These are phyloP conservation scores for Ctenicera cuprea DNA, from an alignment of 2,888 invertebrate genomes.

Conservation along the genomic window DNA sequence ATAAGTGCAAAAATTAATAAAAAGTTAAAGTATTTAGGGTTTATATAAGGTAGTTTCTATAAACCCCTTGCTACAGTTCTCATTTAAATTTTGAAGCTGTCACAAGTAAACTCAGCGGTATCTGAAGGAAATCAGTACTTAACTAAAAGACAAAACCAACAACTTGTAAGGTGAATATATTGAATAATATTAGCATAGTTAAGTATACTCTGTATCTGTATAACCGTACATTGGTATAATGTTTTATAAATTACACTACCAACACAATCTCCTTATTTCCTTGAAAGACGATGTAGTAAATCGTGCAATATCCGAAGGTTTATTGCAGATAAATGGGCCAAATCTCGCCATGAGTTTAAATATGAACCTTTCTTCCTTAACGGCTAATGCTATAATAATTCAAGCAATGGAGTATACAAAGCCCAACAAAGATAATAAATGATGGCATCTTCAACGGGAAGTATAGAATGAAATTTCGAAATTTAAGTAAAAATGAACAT, in stretches of 20 bases:
- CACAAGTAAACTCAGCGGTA: too few species aligned
- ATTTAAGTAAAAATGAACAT: not conserved
- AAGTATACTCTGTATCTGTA: not conserved
- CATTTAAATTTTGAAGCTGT: too few species aligned
- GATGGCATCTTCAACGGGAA: not conserved
- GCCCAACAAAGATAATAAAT: constrained; percentile 3
- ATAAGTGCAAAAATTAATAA: too few species aligned
- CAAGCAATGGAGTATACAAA: constrained; percentile 10
- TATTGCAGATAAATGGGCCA: constrained; percentile 38
- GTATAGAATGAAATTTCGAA: not conserved
- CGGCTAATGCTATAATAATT: constrained; percentile 31
- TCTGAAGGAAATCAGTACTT: too few species aligned
- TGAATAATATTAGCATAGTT: constrained; percentile 28
- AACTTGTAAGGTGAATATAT: not conserved
- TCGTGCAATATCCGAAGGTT: constrained; percentile 42
- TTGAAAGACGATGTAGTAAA: constrained; percentile 34
- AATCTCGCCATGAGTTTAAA: constrained; percentile 36
- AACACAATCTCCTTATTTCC: constrained; percentile 34
- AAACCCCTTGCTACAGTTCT: too few species aligned
- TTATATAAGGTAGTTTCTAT: too few species aligned
- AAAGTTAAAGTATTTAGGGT: too few species aligned
- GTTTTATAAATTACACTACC: constrained; percentile 35
- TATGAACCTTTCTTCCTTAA: constrained; percentile 40
- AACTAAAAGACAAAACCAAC: not conserved
- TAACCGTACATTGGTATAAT: constrained; percentile 28